These are phyloP conservation scores for Heliconius erato DNA, from an alignment of 2,888 invertebrate genomes.

Conservation along the genomic window DNA sequence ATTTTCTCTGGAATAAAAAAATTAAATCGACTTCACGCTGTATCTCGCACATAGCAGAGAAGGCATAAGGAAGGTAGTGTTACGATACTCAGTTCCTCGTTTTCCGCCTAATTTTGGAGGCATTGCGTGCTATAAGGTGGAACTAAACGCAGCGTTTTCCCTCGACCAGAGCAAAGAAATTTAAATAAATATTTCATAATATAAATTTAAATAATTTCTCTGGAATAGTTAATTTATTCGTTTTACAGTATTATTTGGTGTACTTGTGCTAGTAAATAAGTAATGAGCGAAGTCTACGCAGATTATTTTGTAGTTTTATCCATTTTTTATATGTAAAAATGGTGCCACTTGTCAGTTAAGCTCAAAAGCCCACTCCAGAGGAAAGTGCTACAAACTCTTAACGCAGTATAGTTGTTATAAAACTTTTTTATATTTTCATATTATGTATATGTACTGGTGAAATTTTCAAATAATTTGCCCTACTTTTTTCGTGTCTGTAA, in stretches of 20 bases:
- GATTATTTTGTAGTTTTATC: conserved; percentile 16
- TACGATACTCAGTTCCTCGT: too few species aligned
- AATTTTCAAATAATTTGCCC: conserved; percentile 13
- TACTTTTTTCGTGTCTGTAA: not conserved
- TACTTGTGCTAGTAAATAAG: conserved; percentile 17
- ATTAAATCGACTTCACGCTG: too few species aligned
- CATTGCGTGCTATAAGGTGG: too few species aligned
- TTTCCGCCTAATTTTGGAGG: too few species aligned
- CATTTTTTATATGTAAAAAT: conserved; percentile 24
- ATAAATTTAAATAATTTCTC: not conserved
- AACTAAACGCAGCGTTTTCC: too few species aligned
- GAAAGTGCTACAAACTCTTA: conserved; percentile 30
- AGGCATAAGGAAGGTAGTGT: too few species aligned
- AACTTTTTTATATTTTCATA: conserved; percentile 13
- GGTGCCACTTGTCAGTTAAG: conserved; percentile 31
- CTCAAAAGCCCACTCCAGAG: conserved; percentile 13
- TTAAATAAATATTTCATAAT: too few species aligned
- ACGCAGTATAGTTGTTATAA: conserved; percentile 17
- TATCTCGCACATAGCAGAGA: not conserved
- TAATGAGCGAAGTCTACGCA: not conserved
- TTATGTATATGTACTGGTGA: not conserved
- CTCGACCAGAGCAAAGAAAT: too few species aligned
- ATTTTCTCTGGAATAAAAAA: not conserved
- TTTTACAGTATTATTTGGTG: not conserved
- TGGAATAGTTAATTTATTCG: not conserved